phyloP scores from a whole-genome alignment of 2,797 vertebrate genomes.

The Uromys caudimaculatus region DNA sequence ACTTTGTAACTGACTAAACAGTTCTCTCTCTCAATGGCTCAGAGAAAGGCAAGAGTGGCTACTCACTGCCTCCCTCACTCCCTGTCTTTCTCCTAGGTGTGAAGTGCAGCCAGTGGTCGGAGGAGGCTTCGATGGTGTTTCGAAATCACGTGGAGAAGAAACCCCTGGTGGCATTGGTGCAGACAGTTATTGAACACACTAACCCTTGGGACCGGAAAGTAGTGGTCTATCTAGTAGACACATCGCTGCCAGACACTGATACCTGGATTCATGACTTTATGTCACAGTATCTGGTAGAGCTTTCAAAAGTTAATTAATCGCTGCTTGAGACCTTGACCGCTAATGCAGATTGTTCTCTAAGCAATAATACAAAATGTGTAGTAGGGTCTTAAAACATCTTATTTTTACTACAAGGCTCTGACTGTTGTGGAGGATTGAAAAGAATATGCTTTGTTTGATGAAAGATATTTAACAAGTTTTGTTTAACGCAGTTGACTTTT shows the following conservation, averaged over 20 bases:
- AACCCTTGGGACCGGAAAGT: constrained; percentile 91
- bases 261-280: constrained; percentile 96
- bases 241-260: constrained; percentile 90
- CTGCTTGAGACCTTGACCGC: constrained; percentile 77
- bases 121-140: constrained; percentile 95
- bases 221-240: constrained; percentile 95
- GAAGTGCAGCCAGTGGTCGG: constrained; percentile 91
- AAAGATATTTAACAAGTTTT: constrained; percentile 86
- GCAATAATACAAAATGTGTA: constrained; percentile 84
- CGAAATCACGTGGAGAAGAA: constrained; percentile 95
- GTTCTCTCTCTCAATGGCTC: not conserved
- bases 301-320: constrained; percentile 87
- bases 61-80: constrained; percentile 59
- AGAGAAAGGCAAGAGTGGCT: not conserved
- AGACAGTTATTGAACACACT: constrained; percentile 88
- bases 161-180: constrained; percentile 93
- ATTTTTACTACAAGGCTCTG: constrained; percentile 84
- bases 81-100: constrained; percentile 89
- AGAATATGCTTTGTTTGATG: constrained; percentile 83
- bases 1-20: not conserved
- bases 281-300: constrained; percentile 88
- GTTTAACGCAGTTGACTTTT: constrained; percentile 86
- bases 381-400: constrained; percentile 81
- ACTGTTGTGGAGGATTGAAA: constrained; percentile 77
- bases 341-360: constrained; percentile 80